Conservation (phyloP, 2,113 vertebrate genomes). For the Neotragus pygmaeus region DNA sequence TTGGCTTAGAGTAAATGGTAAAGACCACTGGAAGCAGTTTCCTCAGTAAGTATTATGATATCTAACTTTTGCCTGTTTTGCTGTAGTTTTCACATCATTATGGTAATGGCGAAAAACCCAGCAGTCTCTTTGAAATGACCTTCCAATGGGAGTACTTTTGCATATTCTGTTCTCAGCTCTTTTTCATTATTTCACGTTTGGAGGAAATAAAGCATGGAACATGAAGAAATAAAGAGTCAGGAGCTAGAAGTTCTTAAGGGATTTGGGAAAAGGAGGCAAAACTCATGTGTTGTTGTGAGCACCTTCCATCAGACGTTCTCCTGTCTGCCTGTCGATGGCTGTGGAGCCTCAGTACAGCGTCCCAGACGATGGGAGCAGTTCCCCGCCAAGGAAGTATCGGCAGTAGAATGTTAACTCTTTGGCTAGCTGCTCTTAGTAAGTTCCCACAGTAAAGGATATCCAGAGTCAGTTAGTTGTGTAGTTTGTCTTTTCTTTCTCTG, state of each 20-base stretch:
- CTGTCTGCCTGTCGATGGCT: neutral
- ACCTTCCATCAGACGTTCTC: neutral
- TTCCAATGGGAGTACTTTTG: neutral
- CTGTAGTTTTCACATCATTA: neutral
- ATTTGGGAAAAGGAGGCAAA: neutral
- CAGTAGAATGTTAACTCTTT: neutral
- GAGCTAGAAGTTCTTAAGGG: neutral
- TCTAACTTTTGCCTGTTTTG: neutral
- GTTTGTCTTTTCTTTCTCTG: neutral
- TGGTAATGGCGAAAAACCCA: neutral
- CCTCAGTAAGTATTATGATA: neutral
- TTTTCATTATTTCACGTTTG: constrained; percentile 24
- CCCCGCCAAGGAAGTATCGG: neutral
- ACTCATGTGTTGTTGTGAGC: neutral
- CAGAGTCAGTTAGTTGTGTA: neutral
- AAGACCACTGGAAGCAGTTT: neutral
- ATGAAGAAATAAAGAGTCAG: neutral
- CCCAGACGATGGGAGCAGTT: neutral
- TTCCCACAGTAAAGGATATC: neutral
- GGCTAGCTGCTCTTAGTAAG: neutral
- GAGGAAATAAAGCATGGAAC: neutral
- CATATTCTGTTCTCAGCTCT: neutral
- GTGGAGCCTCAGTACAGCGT: neutral
- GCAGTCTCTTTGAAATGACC: neutral
- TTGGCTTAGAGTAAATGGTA: neutral